Evolutionary conservation across 2,797 vertebrate genomes (phyloP).

Genomic region (Darevskia mixta): DNA sequence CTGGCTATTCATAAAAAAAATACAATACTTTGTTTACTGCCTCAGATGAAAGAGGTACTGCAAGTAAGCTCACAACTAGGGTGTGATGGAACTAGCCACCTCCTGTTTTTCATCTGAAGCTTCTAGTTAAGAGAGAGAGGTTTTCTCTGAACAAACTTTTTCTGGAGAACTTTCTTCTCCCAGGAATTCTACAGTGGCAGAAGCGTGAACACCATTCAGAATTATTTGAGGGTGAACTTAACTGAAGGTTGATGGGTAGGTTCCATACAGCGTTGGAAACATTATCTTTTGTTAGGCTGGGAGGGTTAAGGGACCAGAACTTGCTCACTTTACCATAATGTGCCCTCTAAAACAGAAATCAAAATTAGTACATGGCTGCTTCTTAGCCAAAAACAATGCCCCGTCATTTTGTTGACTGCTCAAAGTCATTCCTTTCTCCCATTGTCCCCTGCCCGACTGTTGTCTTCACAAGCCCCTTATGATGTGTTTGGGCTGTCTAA

Average conservation of each 20-base stretch:
- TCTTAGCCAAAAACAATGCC: background rate
- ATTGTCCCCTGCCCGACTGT: too few relatives aligned
- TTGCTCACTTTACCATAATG: background rate
- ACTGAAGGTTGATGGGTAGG: background rate
- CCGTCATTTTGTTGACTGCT: background rate
- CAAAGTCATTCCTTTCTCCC: background rate
- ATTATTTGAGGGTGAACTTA: background rate
- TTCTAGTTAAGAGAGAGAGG: background rate
- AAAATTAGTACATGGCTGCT: background rate
- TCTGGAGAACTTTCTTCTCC: background rate
- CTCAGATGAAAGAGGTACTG: background rate
- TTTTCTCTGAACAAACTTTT: background rate
- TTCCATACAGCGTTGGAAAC: background rate
- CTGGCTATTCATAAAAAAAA: background rate
- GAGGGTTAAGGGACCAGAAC: background rate
- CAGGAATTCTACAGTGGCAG: background rate
- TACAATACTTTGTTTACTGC: background rate
- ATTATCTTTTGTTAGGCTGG: background rate
- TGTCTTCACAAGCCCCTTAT: background rate
- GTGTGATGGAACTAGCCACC: background rate
- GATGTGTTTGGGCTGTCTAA: background rate
- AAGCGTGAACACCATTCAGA: background rate
- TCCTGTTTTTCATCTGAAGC: background rate
- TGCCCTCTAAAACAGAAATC: background rate
- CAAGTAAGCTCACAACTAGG: background rate